Evolutionary conservation across 37 sponge, comb jelly and placozoan species (phyloP).

Genomic region (Mnemiopsis leidyi): DNA sequence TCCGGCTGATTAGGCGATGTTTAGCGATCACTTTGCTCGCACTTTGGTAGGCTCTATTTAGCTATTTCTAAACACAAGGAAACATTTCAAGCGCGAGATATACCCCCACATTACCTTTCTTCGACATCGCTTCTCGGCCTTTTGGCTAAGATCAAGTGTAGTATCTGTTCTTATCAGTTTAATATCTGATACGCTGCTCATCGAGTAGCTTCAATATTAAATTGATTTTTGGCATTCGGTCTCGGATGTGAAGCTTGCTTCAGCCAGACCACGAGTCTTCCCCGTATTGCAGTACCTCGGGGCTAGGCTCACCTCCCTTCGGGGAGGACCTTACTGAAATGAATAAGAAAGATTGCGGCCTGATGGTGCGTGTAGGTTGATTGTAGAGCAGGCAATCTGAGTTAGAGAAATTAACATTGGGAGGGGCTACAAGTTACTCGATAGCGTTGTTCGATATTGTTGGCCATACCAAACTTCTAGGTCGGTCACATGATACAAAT

Average conservation of each 20-base stretch:
- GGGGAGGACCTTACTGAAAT: background rate
- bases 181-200: constrained; percentile 65
- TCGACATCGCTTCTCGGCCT: constrained; percentile 61
- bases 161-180: constrained; percentile 67
- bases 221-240: constrained; percentile 65
- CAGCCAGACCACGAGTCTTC: constrained; percentile 66
- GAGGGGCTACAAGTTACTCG: too few relatives aligned
- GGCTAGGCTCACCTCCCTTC: constrained; percentile 66
- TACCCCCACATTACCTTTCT: background rate
- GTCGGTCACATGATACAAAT: too few relatives aligned
- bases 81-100: background rate
- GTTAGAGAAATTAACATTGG: too few relatives aligned
- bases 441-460: too few relatives aligned
- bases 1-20: too few relatives aligned
- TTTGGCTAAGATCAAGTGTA: constrained; percentile 67
- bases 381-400: too few relatives aligned
- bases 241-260: constrained; percentile 67
- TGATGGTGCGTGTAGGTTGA: too few relatives aligned
- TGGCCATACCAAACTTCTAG: too few relatives aligned
- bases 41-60: too few relatives aligned
- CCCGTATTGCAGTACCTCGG: constrained; percentile 68
- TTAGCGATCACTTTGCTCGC: too few relatives aligned
- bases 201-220: constrained; percentile 65
- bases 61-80: constrained; percentile 27
- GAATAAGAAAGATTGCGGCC: constrained; percentile 1